Percentiles rank a stretch among this genome's conserved stretches.
These are phyloP conservation scores for Leucopternis melanops DNA, from an alignment of 2,113 vertebrate species.

Conservation along the genomic window DNA sequence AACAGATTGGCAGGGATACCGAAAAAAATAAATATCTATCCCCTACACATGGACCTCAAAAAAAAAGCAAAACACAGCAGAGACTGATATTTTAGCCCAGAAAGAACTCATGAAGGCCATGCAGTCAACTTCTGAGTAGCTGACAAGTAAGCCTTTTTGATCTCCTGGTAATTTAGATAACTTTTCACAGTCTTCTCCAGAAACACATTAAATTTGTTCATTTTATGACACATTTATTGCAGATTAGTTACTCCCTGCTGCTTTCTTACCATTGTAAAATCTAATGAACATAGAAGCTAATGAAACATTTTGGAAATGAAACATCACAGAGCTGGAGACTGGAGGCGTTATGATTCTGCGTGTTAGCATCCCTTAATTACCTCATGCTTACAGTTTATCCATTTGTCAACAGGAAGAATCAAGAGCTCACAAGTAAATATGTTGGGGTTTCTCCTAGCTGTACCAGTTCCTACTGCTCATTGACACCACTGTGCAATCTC, in stretches of 20 bases:
- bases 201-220: conserved; percentile 5
- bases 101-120: neutral
- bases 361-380: neutral
- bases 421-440: neutral
- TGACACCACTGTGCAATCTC: neutral
- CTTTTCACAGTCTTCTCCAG: conserved; percentile 1
- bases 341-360: neutral
- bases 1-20: neutral
- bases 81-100: neutral
- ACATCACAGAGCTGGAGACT: neutral
- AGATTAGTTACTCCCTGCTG: conserved; percentile 18
- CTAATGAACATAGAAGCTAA: conserved; percentile 34
- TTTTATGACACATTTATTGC: conserved; percentile 38
- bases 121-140: neutral
- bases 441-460: neutral
- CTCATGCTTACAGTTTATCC: neutral
- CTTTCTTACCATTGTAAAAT: conserved; percentile 35
- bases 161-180: conserved; percentile 9
- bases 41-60: neutral
- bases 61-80: neutral
- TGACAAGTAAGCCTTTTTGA: conserved; percentile 28
- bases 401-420: neutral
- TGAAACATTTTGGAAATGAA: conserved; percentile 41
- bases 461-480: neutral
- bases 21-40: neutral